Evolutionary conservation across 2,113 vertebrate species (phyloP), one percentile per base, ranked within the genome.

Genomic region (Anarhynchus alexandrinus): DNA sequence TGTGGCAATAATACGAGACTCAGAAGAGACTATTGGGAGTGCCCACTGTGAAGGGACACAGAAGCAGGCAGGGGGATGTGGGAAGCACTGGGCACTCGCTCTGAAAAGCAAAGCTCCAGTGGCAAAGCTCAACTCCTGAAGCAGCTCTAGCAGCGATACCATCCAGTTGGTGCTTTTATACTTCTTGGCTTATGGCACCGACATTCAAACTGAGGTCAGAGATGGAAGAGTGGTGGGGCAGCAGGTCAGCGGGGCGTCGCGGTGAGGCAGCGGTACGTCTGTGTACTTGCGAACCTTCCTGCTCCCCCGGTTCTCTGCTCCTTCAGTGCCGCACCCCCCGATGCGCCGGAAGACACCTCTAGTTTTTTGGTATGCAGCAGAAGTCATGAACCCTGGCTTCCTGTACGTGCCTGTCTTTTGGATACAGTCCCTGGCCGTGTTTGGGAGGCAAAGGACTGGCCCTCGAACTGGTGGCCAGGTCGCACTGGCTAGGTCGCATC

Each of bases 401-500:
- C 73, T 49, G 14, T 59, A 55, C 59, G 54, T 16, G 43, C 23
- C 38, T 32, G 23, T 54, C 27, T 49, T 67, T 43, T 69, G 54
- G 55, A 43, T 42, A 69, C 38, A 9, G 38, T 34, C 55, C 23
- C 25, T 65, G 52, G 19, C 59, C 47, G 7, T 20, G 42, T 64
- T 72, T 51, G 58, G 15, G 30, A 77, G 29, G 30, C 43, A 38
- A 49, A 59, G 43, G 52, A 16, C 73, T 67, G 62, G 15, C 43
- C 54, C 43, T 40, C 55, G 43, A 43, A 16, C 36, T 42, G 38
- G 11, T 0, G 21, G 73, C 43, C 42, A 18, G 36, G 42, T 64
- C 0, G 0, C 29, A 30, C 49, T 49, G 21, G 69, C 43, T 30
- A 18, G 36, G 42, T 64, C 0, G 0, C 29, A 38, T 57, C 82